Percentiles rank a stretch among this genome's conserved stretches.
These are phyloP conservation scores for Alectoris magna DNA, from an alignment of 2,797 vertebrate species.

Conservation along the genomic window DNA sequence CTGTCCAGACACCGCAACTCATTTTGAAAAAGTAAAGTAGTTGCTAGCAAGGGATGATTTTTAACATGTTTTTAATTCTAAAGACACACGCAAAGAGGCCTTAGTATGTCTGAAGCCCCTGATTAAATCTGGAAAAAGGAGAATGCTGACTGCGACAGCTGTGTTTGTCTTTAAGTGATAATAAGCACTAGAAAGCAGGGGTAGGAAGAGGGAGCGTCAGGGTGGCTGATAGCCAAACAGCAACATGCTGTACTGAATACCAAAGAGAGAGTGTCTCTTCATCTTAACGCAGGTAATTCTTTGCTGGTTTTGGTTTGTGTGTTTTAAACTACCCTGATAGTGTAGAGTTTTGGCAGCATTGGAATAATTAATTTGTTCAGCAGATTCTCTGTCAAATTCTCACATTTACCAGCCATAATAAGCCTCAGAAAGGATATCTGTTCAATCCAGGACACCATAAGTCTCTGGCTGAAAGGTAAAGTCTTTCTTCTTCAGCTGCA, in stretches of 20 bases:
- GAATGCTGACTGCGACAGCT: neutral
- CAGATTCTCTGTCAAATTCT: neutral
- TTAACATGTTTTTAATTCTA: neutral
- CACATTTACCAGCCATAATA: neutral
- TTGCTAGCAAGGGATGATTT: neutral
- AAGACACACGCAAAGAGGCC: neutral
- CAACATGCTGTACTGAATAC: neutral
- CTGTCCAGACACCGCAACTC: neutral
- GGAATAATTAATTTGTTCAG: neutral
- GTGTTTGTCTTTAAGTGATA: neutral
- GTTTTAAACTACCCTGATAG: neutral
- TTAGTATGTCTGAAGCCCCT: neutral
- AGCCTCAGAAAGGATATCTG: neutral
- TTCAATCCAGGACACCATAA: neutral
- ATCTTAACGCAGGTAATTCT: constrained; percentile 28
- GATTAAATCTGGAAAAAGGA: neutral
- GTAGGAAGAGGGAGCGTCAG: neutral
- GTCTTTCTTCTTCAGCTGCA: neutral
- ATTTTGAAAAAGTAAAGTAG: neutral
- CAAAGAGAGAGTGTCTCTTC: neutral
- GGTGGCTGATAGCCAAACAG: neutral
- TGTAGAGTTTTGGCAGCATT: neutral
- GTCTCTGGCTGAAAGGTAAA: neutral
- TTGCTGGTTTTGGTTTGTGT: neutral
- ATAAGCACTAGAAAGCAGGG: neutral